Evolutionary conservation across 2,888 invertebrate genomes (phyloP).

Genomic region (Myathropa florea): DNA sequence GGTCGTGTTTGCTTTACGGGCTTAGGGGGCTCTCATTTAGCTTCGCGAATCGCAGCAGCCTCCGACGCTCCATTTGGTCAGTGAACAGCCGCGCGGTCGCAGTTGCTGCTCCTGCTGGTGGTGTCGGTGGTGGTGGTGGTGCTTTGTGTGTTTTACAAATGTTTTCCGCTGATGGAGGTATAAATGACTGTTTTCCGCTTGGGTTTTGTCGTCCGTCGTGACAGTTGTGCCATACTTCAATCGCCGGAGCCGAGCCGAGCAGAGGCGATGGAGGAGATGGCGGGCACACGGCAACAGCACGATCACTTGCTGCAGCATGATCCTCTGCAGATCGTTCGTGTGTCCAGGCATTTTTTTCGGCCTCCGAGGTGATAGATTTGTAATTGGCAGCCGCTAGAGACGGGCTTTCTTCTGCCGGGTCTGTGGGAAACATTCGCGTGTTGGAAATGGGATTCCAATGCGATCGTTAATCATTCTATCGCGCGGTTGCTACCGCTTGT

Average conservation of each 20-base stretch:
- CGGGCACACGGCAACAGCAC: too few relatives aligned
- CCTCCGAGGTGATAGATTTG: constrained; percentile 64
- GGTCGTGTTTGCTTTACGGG: constrained; percentile 62
- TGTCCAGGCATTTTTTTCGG: constrained; percentile 54
- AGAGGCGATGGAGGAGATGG: too few relatives aligned
- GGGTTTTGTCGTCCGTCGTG: constrained; percentile 68
- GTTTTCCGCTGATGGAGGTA: constrained; percentile 68
- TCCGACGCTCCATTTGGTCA: constrained; percentile 37
- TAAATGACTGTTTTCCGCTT: constrained; percentile 70
- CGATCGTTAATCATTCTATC: constrained; percentile 56
- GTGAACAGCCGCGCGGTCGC: neutral
- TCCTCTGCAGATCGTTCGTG: constrained; percentile 45
- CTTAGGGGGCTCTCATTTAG: constrained; percentile 68
- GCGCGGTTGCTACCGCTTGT: too few relatives aligned
- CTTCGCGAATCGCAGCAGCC: constrained; percentile 34
- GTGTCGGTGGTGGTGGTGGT: neutral
- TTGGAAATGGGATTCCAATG: constrained; percentile 54
- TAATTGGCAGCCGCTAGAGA: constrained; percentile 71
- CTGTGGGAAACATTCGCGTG: constrained; percentile 52
- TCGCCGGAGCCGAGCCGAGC: constrained; percentile 46
- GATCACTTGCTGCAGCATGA: too few relatives aligned
- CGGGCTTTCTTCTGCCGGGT: constrained; percentile 37
- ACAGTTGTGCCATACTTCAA: constrained; percentile 67
- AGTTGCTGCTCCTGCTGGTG: constrained; percentile 21
- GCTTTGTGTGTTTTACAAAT: constrained; percentile 69